Base-by-base conservation (phyloP, 2,888 invertebrate species). In the Lithophane ornitopus region DNA sequence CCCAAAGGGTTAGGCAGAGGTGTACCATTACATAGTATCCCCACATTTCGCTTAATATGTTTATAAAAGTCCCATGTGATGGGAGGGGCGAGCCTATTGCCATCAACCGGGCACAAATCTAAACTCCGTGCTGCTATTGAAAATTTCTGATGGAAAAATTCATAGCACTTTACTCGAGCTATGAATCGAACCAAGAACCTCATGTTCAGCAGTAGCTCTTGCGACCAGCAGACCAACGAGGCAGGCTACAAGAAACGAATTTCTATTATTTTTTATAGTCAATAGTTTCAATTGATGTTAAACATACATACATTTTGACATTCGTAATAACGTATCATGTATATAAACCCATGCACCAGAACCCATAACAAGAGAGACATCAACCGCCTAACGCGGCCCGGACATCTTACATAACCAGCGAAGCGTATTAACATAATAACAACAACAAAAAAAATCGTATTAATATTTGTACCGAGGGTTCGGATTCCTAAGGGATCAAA, bases 381-480 rank as follows among this genome's bases (percentile, higher is more conserved):
- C 59, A 34, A 46, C 59, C 69, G 62, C 66, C 28, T 56, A 61
- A 61, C 65, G 52, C 63, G 44, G 54, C 44, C 59, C 76, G 70
- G 85, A 61, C 78, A 46, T 78, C 78, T 85, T 72, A 70, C 86
- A 58, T 62, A 82, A 76, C 80, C 87, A 85, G 81, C 82, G 71
- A 75, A 69, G 65, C 85, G 76, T 79, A 88, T 87, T 87, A 88
- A 85, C 88, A 88, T 87, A 88, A 88, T 80, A 84, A 80, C 74
- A 85, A 88, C 78, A 88, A 82, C 82, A 84, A 88, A 87, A 87
- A 49, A 87, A 88, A 88, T 82, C 85, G 58, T 87, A 87, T 87
- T 87, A 87, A 87, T 87, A 87, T 88, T 87, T 78, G 79, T 78
- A 82, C 77, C 78, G 68, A 87, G 82, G 87, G 87, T 80, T 85